phyloP scores from a whole-genome alignment of 2,888 invertebrate genomes.

The Papilio demoleus region DNA sequence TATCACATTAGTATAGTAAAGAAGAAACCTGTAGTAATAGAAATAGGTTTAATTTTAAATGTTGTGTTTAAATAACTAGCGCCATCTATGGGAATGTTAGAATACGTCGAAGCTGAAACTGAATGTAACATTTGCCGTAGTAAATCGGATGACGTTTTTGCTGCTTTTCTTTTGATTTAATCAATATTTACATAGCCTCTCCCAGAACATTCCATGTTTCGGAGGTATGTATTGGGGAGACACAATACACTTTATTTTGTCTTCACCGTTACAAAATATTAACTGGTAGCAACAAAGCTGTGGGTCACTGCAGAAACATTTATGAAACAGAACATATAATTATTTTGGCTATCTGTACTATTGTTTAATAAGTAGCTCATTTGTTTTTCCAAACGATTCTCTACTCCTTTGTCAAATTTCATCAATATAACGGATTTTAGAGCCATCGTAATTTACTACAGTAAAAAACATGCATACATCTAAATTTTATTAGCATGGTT shows the following conservation, averaged over 20 bases:
- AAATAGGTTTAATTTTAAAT: constrained; percentile 5
- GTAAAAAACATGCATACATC: too few relatives aligned
- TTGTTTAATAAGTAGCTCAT: too few relatives aligned
- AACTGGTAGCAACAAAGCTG: not conserved
- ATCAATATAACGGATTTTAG: too few relatives aligned
- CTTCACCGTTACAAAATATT: too few relatives aligned
- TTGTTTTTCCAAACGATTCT: too few relatives aligned
- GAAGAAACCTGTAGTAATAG: not conserved
- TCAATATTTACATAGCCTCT: not conserved
- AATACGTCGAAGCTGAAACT: not conserved
- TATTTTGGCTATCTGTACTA: too few relatives aligned
- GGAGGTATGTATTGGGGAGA: not conserved
- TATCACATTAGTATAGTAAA: too few relatives aligned
- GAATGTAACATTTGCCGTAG: not conserved
- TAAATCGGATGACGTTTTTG: not conserved
- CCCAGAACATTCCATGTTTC: not conserved
- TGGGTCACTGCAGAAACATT: not conserved
- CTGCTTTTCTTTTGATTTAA: not conserved
- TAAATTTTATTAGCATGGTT: too few relatives aligned
- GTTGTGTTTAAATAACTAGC: not conserved
- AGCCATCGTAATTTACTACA: too few relatives aligned
- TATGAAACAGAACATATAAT: not conserved
- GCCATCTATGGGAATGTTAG: constrained; percentile 25
- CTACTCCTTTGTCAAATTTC: too few relatives aligned
- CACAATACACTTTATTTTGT: too few relatives aligned